phyloP scores from a whole-genome alignment of 2,888 invertebrate species.

The Lingula anatina region DNA sequence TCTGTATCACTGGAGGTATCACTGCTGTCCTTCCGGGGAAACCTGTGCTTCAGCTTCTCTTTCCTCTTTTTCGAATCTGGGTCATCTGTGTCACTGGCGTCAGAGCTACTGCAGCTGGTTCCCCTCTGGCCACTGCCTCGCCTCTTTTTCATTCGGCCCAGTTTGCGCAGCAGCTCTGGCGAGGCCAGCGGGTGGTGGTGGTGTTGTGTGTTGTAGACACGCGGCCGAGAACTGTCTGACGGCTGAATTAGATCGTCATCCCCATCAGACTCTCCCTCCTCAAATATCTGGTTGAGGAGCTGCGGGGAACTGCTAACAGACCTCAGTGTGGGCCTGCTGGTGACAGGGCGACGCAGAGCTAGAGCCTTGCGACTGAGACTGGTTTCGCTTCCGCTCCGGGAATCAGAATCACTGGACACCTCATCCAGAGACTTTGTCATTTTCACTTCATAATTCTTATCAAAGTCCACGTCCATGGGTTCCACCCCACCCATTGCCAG shows the following conservation, averaged over 20 bases:
- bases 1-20: slow-evolving; percentile 51
- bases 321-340: slow-evolving; percentile 46
- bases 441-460: slow-evolving; percentile 21
- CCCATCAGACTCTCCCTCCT: slow-evolving; percentile 59
- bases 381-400: slow-evolving; percentile 20
- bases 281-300: slow-evolving; percentile 65
- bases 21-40: slow-evolving; percentile 45
- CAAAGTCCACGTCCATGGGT: slow-evolving; percentile 19
- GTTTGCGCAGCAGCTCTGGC: slow-evolving; percentile 50
- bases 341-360: slow-evolving; percentile 20
- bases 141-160: slow-evolving; percentile 59
- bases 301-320: slow-evolving; percentile 56
- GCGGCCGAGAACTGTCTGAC: slow-evolving; percentile 27
- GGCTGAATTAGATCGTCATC: slow-evolving; percentile 40
- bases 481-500: slow-evolving; percentile 10
- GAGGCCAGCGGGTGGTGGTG: slow-evolving; percentile 32
- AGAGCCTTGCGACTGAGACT: slow-evolving; percentile 15
- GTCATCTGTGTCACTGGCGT: slow-evolving; percentile 75
- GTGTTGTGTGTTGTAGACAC: slow-evolving; percentile 29
- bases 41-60: slow-evolving; percentile 40
- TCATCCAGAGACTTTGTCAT: slow-evolving; percentile 30
- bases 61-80: slow-evolving; percentile 38
- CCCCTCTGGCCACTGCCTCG: slow-evolving; percentile 61
- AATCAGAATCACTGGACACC: slow-evolving; percentile 12
- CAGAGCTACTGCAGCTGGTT: slow-evolving; percentile 86